These are phyloP conservation scores for Cataglyphis hispanica DNA, from an alignment of 1,140 invertebrate species.

Conservation along the genomic window DNA sequence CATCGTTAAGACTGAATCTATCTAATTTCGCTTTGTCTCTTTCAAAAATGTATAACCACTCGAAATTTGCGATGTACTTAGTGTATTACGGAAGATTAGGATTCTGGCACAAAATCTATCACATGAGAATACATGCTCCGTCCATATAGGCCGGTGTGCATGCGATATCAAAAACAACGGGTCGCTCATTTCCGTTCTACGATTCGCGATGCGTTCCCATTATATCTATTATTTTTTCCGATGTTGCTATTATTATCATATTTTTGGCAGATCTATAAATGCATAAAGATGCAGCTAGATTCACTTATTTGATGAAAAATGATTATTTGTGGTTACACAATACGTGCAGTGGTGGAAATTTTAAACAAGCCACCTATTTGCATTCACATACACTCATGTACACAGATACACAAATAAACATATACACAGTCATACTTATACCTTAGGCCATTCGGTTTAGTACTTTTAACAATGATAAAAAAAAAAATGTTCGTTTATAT, in stretches of 20 bases:
- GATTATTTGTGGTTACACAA: conserved; percentile 63
- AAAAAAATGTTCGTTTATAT: conserved; percentile 82
- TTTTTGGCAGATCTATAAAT: conserved; percentile 62
- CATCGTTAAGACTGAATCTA: conserved; percentile 78
- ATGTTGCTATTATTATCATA: conserved; percentile 65
- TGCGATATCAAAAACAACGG: conserved; percentile 56
- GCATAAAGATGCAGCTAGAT: conserved; percentile 65
- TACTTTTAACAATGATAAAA: conserved; percentile 79
- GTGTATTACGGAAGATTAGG: conserved; percentile 46
- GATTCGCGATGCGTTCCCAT: conserved; percentile 41
- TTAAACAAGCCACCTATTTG: conserved; percentile 42
- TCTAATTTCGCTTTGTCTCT: conserved; percentile 68
- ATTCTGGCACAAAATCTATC: conserved; percentile 46
- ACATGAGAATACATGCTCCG: conserved; percentile 53
- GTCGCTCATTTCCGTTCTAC: conserved; percentile 58
- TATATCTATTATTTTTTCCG: conserved; percentile 61
- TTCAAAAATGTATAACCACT: conserved; percentile 48
- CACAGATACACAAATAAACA: conserved; percentile 49
- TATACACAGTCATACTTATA: conserved; percentile 66
- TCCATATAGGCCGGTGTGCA: conserved; percentile 66
- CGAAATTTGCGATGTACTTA: conserved; percentile 70
- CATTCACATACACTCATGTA: conserved; percentile 39
- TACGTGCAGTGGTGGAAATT: conserved; percentile 40
- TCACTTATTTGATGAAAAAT: conserved; percentile 57
- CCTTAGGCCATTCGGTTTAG: conserved; percentile 79